phyloP scores from a whole-genome alignment of 2,888 invertebrate species.

The Nomada goodeniana region DNA sequence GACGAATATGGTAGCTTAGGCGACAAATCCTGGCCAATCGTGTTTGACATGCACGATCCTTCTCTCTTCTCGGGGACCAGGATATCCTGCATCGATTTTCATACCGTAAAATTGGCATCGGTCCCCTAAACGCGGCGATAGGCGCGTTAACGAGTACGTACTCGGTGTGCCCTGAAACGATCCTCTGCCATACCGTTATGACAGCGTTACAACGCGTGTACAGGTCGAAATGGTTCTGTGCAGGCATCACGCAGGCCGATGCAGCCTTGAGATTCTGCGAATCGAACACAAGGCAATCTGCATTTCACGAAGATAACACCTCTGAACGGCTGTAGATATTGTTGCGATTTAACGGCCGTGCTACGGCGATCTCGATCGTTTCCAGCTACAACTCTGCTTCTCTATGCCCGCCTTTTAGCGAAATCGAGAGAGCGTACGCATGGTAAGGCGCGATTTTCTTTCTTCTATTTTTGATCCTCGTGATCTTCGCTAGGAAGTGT shows the following conservation, averaged over 20 bases:
- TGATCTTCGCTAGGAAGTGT: background rate
- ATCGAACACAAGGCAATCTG: conserved; percentile 79
- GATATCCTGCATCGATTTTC: background rate
- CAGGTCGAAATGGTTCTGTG: conserved; percentile 31
- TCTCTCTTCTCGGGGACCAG: too few relatives aligned
- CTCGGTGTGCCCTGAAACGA: conserved; percentile 22
- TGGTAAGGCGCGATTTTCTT: background rate
- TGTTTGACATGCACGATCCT: too few relatives aligned
- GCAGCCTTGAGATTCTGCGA: conserved; percentile 76
- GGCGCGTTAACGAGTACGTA: conserved; percentile 10
- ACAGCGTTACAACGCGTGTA: conserved; percentile 32
- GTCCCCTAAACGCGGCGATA: background rate
- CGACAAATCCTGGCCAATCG: too few relatives aligned
- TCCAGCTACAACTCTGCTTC: background rate
- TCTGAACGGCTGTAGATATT: conserved; percentile 47
- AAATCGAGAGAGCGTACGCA: background rate
- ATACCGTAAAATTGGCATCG: background rate
- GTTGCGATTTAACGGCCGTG: conserved; percentile 33
- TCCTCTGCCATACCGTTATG: conserved; percentile 31
- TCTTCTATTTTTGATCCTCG: background rate
- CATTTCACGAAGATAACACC: conserved; percentile 77
- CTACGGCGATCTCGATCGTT: conserved; percentile 18
- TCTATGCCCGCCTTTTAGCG: background rate
- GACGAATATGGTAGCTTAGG: too few relatives aligned
- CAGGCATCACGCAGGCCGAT: conserved; percentile 38